Percentiles rank a stretch among this genome's conserved stretches.
Conservation (phyloP, 2,888 invertebrate genomes). For the Neoitamus cyanurus region DNA sequence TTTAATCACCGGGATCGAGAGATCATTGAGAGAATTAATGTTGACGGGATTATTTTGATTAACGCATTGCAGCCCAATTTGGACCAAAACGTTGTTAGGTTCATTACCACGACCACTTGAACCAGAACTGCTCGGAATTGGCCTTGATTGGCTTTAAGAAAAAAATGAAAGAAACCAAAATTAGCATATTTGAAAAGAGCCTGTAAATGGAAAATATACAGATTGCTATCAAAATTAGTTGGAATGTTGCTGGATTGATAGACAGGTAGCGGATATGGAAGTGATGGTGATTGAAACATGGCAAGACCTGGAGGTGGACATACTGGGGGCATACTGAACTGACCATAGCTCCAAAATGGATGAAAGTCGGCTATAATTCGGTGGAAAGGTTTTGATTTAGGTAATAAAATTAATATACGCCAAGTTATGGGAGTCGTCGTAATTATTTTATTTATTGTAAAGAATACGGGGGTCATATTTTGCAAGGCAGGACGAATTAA, state of each 20-base stretch:
- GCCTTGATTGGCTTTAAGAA: constrained; percentile 6
- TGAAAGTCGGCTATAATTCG: constrained; percentile 55
- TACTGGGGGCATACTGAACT: constrained; percentile 57
- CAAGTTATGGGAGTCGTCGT: background rate
- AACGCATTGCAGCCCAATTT: constrained; percentile 58
- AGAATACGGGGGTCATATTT: too few species aligned
- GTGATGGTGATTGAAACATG: constrained; percentile 45
- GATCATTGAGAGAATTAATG: constrained; percentile 57
- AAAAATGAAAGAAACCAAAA: background rate
- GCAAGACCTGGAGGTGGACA: constrained; percentile 56
- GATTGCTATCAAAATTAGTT: constrained; percentile 41
- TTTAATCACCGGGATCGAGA: constrained; percentile 54
- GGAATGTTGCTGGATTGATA: constrained; percentile 54
- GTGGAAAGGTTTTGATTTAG: constrained; percentile 2
- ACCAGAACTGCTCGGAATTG: background rate
- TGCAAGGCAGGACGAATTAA: too few species aligned
- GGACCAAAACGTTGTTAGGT: constrained; percentile 57
- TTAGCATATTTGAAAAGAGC: background rate
- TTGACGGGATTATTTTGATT: constrained; percentile 58
- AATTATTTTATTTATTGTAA: background rate
- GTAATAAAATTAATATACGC: background rate
- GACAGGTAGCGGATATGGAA: constrained; percentile 56
- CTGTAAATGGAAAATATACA: constrained; percentile 3
- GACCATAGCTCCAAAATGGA: constrained; percentile 54
- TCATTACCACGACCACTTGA: constrained; percentile 51